Evolutionary conservation across 2,797 vertebrate species (phyloP).

Genomic region (Trichosurus vulpecula): DNA sequence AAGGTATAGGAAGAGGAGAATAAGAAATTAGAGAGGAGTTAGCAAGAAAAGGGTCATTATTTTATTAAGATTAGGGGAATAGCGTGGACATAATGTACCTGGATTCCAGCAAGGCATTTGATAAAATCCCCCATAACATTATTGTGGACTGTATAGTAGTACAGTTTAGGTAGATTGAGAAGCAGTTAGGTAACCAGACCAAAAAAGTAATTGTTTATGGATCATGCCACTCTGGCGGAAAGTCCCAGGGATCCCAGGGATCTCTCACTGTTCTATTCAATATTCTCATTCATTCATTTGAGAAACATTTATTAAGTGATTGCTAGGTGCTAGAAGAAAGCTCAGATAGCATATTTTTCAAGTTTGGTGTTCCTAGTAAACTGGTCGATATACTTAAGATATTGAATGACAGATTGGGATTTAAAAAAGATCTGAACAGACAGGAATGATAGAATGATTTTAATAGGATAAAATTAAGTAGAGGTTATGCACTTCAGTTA

Average conservation of each 20-base stretch:
- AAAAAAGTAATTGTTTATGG: background rate
- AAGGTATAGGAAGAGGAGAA: background rate
- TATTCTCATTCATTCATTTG: background rate
- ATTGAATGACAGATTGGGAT: background rate
- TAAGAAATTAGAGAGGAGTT: background rate
- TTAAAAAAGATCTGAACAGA: background rate
- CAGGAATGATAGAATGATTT: background rate
- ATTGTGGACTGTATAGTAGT: background rate
- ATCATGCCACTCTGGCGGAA: background rate
- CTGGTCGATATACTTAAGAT: background rate
- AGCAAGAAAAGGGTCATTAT: background rate
- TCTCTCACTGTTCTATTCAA: background rate
- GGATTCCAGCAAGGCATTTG: background rate
- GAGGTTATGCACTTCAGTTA: background rate
- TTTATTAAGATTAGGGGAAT: background rate
- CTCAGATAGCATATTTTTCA: background rate
- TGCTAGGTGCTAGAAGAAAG: background rate
- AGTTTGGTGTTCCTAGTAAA: background rate
- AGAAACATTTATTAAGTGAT: no score
- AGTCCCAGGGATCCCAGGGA: background rate
- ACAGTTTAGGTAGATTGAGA: background rate
- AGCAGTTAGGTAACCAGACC: background rate
- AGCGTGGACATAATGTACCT: background rate
- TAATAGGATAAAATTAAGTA: background rate
- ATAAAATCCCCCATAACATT: background rate